Evolutionary conservation across 2,888 invertebrate species (phyloP).

Genomic region (Euplexia lucipara): DNA sequence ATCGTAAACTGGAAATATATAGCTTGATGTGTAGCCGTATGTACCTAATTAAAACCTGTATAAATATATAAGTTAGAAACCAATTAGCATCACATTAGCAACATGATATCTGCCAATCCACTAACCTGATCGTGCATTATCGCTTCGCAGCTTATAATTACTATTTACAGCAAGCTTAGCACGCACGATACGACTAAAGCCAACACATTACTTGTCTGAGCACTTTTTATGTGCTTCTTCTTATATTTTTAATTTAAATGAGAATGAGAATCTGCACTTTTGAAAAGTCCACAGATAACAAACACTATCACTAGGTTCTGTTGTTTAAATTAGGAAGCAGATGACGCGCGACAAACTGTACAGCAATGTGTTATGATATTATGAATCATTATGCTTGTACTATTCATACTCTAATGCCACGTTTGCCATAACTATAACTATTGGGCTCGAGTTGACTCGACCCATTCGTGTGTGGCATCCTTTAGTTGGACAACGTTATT

Average conservation of each 20-base stretch:
- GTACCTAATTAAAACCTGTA: neutral
- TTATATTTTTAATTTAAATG: too few species aligned
- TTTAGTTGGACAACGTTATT: constrained; percentile 63
- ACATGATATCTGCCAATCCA: constrained; percentile 20
- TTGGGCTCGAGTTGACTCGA: constrained; percentile 53
- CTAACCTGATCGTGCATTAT: constrained; percentile 3
- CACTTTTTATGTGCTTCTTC: neutral
- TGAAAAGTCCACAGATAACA: too few species aligned
- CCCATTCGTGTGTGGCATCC: constrained; percentile 77
- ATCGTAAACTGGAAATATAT: too few species aligned
- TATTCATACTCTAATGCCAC: constrained; percentile 39
- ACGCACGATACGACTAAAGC: neutral
- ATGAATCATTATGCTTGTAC: neutral
- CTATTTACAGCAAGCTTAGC: constrained; percentile 27
- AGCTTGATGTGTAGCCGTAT: neutral
- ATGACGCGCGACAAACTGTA: neutral
- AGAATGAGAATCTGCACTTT: neutral
- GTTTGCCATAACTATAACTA: constrained; percentile 60
- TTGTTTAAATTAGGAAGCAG: too few species aligned
- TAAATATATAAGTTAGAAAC: constrained; percentile 8
- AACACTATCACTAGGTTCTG: too few species aligned
- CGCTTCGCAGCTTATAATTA: constrained; percentile 20
- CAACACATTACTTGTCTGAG: neutral
- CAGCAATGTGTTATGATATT: neutral
- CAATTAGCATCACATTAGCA: constrained; percentile 30